Conservation (phyloP, 2,888 invertebrate genomes). For the Phaonia tiefii region DNA sequence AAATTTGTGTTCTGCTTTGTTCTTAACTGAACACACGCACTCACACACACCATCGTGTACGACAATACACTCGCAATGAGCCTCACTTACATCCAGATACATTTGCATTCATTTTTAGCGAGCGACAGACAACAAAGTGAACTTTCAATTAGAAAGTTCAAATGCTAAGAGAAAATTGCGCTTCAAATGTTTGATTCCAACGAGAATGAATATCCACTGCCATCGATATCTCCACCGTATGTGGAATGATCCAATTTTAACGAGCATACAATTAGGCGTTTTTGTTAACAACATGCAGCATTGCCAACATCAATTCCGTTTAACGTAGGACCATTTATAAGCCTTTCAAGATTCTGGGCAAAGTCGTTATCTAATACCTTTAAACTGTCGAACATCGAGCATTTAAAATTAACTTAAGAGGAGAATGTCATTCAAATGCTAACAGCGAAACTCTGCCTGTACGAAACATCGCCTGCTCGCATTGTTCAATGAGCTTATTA, state of each 20-base stretch:
- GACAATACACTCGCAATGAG: not conserved
- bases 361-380: too few species aligned
- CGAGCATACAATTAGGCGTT: slow-evolving; percentile 50
- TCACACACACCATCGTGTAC: not conserved
- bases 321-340: too few species aligned
- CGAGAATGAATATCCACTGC: not conserved
- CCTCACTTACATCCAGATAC: not conserved
- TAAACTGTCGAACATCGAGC: too few species aligned
- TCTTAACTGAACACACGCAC: slow-evolving; percentile 2
- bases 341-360: too few species aligned
- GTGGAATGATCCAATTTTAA: slow-evolving; percentile 3
- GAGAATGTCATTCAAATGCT: too few species aligned
- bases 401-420: too few species aligned
- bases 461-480: slow-evolving; percentile 32
- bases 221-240: slow-evolving; percentile 1
- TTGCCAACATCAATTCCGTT: slow-evolving; percentile 33
- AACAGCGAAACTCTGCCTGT: too few species aligned
- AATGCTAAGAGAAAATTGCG: not conserved
- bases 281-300: slow-evolving; percentile 4
- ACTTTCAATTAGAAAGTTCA: slow-evolving; percentile 27
- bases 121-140: not conserved
- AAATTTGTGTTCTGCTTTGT: not conserved
- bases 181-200: not conserved
- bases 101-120: not conserved
- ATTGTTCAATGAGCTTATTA: slow-evolving; percentile 49